Conservation (phyloP, 2,113 vertebrate species). For the Dasypus novemcinctus region DNA sequence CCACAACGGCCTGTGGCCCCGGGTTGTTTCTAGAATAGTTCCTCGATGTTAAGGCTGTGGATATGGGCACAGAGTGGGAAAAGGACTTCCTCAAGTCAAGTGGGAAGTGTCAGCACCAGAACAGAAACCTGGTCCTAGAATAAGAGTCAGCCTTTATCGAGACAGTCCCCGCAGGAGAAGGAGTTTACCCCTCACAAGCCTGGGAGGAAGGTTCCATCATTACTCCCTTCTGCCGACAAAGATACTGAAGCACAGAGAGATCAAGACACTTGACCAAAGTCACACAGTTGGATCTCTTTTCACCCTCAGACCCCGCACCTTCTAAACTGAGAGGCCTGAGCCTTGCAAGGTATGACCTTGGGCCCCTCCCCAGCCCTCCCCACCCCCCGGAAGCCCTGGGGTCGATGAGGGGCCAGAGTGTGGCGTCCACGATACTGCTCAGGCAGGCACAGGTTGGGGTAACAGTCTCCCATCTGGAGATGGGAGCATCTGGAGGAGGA, state of each 20-base stretch:
- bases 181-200: background rate
- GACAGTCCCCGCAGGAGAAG: background rate
- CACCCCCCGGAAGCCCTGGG: background rate
- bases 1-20: too few relatives aligned
- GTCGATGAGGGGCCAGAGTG: background rate
- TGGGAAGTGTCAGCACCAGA: background rate
- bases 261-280: background rate
- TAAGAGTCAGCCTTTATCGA: rapidly evolving
- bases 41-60: background rate
- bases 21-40: rapidly evolving
- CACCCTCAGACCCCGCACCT: background rate
- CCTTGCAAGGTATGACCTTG: background rate
- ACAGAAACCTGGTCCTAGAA: rapidly evolving
- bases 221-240: background rate
- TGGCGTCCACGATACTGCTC: background rate
- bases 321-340: background rate
- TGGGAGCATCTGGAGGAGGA: background rate
- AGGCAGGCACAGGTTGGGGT: background rate
- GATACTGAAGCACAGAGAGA: background rate
- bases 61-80: background rate
- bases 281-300: background rate
- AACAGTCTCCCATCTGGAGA: background rate
- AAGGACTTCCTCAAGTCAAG: background rate
- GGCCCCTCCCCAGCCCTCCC: background rate
- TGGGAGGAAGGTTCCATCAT: background rate